Conservation (phyloP, 1,140 invertebrate species). For the Meloidogyne chitwoodi region DNA sequence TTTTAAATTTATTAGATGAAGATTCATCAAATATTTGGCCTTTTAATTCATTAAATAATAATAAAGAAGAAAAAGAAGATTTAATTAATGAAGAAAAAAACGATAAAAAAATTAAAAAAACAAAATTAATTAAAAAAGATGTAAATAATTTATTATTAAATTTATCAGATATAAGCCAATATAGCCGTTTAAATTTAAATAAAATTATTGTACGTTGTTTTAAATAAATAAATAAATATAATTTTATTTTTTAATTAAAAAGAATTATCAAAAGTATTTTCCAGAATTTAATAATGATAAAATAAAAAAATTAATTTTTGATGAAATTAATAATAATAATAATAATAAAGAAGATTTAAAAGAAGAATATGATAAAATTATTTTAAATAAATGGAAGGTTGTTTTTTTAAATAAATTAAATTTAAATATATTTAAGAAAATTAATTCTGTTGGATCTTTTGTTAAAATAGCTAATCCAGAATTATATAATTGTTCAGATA, state of each 20-base stretch:
- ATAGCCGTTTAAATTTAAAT: neutral
- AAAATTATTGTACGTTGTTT: neutral
- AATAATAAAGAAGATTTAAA: neutral
- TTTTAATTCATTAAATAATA: neutral
- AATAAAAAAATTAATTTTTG: neutral
- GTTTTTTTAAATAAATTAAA: neutral
- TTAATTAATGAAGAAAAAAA: neutral
- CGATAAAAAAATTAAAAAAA: neutral
- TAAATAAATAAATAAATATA: neutral
- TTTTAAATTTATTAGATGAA: neutral
- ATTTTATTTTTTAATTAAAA: neutral
- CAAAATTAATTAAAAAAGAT: neutral
- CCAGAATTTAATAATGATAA: neutral
- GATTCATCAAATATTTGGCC: constrained; percentile 1
- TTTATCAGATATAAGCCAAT: neutral
- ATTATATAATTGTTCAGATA: constrained; percentile 62
- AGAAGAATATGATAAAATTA: neutral
- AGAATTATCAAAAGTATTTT: neutral
- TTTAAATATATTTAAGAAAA: neutral
- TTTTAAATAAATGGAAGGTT: neutral
- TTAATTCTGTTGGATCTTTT: constrained; percentile 68
- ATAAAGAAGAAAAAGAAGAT: neutral
- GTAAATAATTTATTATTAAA: too few species aligned
- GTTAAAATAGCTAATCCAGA: constrained; percentile 75
- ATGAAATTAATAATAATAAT: neutral